phyloP scores from a whole-genome alignment of 1,140 invertebrate species.

The Aleiodes sp. region DNA sequence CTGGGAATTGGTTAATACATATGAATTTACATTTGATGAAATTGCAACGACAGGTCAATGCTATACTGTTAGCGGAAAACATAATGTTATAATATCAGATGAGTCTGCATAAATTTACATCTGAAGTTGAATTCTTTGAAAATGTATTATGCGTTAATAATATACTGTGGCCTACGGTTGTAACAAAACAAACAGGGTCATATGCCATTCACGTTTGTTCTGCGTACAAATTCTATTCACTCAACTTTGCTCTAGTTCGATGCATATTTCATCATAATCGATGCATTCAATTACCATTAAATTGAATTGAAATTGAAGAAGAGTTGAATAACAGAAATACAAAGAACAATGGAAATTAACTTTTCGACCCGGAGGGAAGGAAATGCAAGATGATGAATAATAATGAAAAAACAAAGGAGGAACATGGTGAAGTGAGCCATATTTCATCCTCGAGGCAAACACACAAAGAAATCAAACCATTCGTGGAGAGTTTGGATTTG shows the following conservation, averaged over 20 bases:
- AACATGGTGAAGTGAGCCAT: neutral
- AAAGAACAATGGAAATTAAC: neutral
- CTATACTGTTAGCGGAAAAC: slow-evolving; percentile 1
- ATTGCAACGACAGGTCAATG: slow-evolving; percentile 33
- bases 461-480: neutral
- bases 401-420: no score
- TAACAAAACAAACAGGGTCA: neutral
- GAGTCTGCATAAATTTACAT: slow-evolving; percentile 28
- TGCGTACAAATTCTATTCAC: no score
- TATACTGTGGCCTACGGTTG: neutral
- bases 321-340: neutral
- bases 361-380: neutral
- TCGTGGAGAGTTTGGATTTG: neutral
- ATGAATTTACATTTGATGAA: slow-evolving; percentile 26
- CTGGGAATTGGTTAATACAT: slow-evolving; percentile 22
- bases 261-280: neutral
- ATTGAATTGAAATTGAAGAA: neutral
- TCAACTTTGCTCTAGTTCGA: no score
- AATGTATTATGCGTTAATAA: neutral
- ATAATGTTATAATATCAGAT: slow-evolving; percentile 16
- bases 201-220: neutral
- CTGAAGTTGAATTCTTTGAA: neutral
- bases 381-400: no score
- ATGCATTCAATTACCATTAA: neutral
- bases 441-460: slow-evolving; percentile 18